phyloP scores from a whole-genome alignment of 1,140 invertebrate species.

The Dendrolimus punctatus region DNA sequence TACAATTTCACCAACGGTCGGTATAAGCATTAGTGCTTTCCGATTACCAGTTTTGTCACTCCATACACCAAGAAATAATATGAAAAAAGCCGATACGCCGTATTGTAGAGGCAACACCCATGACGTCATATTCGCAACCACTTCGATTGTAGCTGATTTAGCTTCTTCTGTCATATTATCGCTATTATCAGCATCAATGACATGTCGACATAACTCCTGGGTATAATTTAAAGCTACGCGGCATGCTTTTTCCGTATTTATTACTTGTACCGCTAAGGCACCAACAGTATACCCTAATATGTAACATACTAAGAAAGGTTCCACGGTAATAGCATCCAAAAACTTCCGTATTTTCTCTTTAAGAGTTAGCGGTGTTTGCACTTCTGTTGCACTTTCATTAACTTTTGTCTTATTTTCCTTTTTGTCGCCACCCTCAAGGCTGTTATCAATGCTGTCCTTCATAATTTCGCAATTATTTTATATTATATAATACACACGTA shows the following conservation, averaged over 20 bases:
- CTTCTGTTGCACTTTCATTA: background rate
- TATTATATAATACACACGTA: too few species aligned
- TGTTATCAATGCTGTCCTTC: too few species aligned
- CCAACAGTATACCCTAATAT: slow-evolving; percentile 68
- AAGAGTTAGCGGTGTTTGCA: background rate
- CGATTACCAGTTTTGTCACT: slow-evolving; percentile 74
- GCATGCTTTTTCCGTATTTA: slow-evolving; percentile 76
- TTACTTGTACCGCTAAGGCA: slow-evolving; percentile 68
- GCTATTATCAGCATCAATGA: slow-evolving; percentile 50
- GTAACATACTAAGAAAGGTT: slow-evolving; percentile 72
- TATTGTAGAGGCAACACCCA: slow-evolving; percentile 72
- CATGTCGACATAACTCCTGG: slow-evolving; percentile 62
- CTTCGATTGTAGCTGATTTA: slow-evolving; percentile 50
- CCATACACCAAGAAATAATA: slow-evolving; percentile 76
- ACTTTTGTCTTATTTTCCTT: too few species aligned
- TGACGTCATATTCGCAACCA: slow-evolving; percentile 70
- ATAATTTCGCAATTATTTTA: too few species aligned
- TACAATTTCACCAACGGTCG: slow-evolving; percentile 71
- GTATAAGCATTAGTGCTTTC: slow-evolving; percentile 73
- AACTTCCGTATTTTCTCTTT: slow-evolving; percentile 18
- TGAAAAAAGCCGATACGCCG: slow-evolving; percentile 70
- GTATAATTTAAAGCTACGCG: slow-evolving; percentile 71
- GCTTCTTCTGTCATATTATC: slow-evolving; percentile 32
- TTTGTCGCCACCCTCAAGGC: background rate
- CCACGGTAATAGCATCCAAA: slow-evolving; percentile 64